Evolutionary conservation across 1,140 invertebrate species (phyloP).

Genomic region (Zaprionus nigranus): DNA sequence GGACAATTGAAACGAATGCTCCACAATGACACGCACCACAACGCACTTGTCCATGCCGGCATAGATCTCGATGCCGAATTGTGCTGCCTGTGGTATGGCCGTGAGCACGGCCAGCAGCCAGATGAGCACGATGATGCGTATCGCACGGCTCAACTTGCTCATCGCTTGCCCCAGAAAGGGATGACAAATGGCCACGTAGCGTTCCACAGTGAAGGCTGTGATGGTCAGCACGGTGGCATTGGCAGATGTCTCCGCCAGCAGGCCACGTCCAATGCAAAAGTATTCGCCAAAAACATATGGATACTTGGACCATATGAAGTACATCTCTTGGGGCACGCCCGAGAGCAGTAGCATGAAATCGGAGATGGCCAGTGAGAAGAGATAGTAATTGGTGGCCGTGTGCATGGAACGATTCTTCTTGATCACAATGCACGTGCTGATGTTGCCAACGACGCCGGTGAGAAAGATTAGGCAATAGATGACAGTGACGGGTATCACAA

Average conservation of each 20-base stretch:
- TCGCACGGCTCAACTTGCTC: slow-evolving; percentile 90
- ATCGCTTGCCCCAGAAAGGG: slow-evolving; percentile 95
- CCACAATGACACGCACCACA: slow-evolving; percentile 85
- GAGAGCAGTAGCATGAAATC: slow-evolving; percentile 94
- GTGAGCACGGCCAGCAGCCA: slow-evolving; percentile 90
- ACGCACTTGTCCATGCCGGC: slow-evolving; percentile 85
- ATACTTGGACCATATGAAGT: slow-evolving; percentile 93
- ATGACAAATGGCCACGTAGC: slow-evolving; percentile 97
- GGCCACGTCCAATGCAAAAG: slow-evolving; percentile 93
- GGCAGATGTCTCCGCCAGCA: slow-evolving; percentile 95
- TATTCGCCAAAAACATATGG: slow-evolving; percentile 94
- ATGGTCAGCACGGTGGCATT: slow-evolving; percentile 97
- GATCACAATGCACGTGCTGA: slow-evolving; percentile 97
- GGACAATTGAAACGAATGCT: slow-evolving; percentile 89
- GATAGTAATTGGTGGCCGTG: slow-evolving; percentile 96
- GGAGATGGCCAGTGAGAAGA: slow-evolving; percentile 96
- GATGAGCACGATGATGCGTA: slow-evolving; percentile 88
- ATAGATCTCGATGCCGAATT: slow-evolving; percentile 88
- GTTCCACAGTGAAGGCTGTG: slow-evolving; percentile 96
- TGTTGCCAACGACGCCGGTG: slow-evolving; percentile 94
- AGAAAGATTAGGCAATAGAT: slow-evolving; percentile 94
- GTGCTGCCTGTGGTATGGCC: slow-evolving; percentile 92
- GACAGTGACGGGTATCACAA: slow-evolving; percentile 91
- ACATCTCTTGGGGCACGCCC: slow-evolving; percentile 93
- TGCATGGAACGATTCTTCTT: slow-evolving; percentile 96